Evolutionary conservation across 2,113 vertebrate species (phyloP).

Genomic region (Ceyx cyanopectus): DNA sequence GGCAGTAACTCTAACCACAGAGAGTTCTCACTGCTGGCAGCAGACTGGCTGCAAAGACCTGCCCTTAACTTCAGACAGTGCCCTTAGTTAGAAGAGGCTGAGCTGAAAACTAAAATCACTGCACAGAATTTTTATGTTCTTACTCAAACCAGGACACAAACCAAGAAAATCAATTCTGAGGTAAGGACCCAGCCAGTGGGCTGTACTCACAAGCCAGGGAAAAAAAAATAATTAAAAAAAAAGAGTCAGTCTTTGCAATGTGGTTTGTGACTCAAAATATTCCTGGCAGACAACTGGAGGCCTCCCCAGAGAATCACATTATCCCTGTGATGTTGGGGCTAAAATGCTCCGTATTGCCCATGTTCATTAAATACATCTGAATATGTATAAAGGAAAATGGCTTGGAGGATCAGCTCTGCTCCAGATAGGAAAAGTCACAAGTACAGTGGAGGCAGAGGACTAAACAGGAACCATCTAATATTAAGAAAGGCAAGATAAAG

Average conservation of each 20-base stretch:
- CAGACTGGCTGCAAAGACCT: too few relatives aligned
- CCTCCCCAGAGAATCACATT: neutral
- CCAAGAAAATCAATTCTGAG: neutral
- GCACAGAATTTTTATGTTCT: too few relatives aligned
- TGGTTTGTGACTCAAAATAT: neutral
- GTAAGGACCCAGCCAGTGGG: neutral
- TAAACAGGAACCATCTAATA: neutral
- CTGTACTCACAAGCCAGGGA: neutral
- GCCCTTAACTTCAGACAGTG: too few relatives aligned
- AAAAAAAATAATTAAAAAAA: too few relatives aligned
- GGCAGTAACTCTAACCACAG: too few relatives aligned
- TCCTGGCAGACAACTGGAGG: neutral
- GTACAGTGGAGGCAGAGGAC: neutral
- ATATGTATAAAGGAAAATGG: neutral
- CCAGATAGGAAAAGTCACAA: neutral
- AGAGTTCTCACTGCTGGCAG: too few relatives aligned
- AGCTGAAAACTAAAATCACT: too few relatives aligned
- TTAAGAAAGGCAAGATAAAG: neutral
- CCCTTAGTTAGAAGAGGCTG: too few relatives aligned
- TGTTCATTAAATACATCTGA: neutral
- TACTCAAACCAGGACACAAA: neutral
- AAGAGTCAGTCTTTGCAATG: neutral
- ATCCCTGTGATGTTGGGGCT: neutral
- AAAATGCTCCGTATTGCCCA: neutral
- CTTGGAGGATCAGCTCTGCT: neutral